Percentiles rank a stretch among this genome's conserved stretches.
phyloP scores from a whole-genome alignment of 2,888 invertebrate species.

The Magallana nippona region DNA sequence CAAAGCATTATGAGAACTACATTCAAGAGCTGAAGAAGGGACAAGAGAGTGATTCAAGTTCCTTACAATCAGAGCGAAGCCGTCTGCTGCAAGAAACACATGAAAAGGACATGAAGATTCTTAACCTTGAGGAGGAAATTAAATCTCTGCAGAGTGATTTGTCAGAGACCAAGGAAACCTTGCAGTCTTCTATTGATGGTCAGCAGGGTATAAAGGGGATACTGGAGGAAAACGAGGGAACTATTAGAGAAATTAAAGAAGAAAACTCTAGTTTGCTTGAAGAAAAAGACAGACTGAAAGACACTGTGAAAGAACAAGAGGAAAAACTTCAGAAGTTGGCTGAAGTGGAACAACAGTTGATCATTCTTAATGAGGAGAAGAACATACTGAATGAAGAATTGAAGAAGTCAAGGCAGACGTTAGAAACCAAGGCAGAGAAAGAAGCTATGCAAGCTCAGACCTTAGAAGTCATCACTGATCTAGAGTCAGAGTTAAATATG shows the following conservation, averaged over 20 bases:
- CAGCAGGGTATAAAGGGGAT: slow-evolving; percentile 52
- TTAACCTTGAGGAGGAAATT: slow-evolving; percentile 58
- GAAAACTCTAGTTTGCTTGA: slow-evolving; percentile 43
- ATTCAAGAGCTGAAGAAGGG: slow-evolving; percentile 62
- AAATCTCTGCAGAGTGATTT: slow-evolving; percentile 56
- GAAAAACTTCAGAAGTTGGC: slow-evolving; percentile 47
- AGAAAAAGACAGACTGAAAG: slow-evolving; percentile 40
- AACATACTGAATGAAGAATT: slow-evolving; percentile 22
- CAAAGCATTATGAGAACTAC: slow-evolving; percentile 65
- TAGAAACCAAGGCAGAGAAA: slow-evolving; percentile 35
- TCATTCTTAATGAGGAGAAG: slow-evolving; percentile 42
- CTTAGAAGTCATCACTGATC: slow-evolving; percentile 54
- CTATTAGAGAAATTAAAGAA: slow-evolving; percentile 45
- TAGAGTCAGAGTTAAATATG: slow-evolving; percentile 52
- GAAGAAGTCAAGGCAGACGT: slow-evolving; percentile 30
- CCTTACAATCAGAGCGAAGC: slow-evolving; percentile 60
- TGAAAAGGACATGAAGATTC: slow-evolving; percentile 59
- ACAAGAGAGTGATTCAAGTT: slow-evolving; percentile 58
- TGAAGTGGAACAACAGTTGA: slow-evolving; percentile 25
- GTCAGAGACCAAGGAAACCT: slow-evolving; percentile 56
- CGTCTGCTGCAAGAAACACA: slow-evolving; percentile 47
- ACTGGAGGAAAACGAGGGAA: slow-evolving; percentile 50
- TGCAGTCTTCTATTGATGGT: slow-evolving; percentile 59
- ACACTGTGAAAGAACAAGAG: slow-evolving; percentile 15
- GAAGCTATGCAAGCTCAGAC: slow-evolving; percentile 39